Base-by-base conservation (phyloP, 92 coral and sea anemone species). In the Paramuricea clavata region DNA sequence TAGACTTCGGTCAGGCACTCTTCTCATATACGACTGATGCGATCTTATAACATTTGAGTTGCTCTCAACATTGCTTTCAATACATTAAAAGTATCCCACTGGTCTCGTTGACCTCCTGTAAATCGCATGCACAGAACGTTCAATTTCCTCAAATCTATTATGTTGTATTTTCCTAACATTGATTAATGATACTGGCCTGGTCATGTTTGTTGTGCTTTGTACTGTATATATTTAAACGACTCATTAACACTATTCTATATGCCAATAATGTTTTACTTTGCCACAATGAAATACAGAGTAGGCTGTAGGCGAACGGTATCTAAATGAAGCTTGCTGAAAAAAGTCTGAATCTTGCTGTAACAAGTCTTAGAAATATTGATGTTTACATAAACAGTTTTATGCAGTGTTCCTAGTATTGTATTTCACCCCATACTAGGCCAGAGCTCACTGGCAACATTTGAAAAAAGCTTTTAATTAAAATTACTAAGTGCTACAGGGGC, bases 381-480 rank as follows among this genome's bases (percentile, higher is more conserved):
- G 70, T 64, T 64, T 31, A 65, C 41, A 21, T 13, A 54, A 8
- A 16, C 23, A 54, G 25, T 19, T 27, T 5, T 11, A 27, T 31
- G 19, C 72, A 65, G 22, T 28, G 36, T 31, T 30, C 13, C 11
- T 12, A 2, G 21, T 1, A 65, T 65, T 65, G 72, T 65, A 60
- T 28, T 25, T 65, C n/a, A 8, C 70, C 0, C 35, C 70, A 12
- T 31, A 28, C 19, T 6, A 65, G 27, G 32, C 9, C 72, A 13
- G n/a, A 13, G 39, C 72, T 26, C 22, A 19, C 72, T 19, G 34
- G 39, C 13, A 25, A 74, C 36, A 13, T 25, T 28, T 47, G 33
- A 74, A 44, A 21, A 28, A 34, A 28, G 59, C 81, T 74, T 74
- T 74, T 74, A 74, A 74, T 74, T 74, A 49, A 74, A 49, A 74